These are phyloP conservation scores for Ctenoplectra terminalis DNA, from an alignment of 1,140 invertebrate genomes.

Conservation along the genomic window DNA sequence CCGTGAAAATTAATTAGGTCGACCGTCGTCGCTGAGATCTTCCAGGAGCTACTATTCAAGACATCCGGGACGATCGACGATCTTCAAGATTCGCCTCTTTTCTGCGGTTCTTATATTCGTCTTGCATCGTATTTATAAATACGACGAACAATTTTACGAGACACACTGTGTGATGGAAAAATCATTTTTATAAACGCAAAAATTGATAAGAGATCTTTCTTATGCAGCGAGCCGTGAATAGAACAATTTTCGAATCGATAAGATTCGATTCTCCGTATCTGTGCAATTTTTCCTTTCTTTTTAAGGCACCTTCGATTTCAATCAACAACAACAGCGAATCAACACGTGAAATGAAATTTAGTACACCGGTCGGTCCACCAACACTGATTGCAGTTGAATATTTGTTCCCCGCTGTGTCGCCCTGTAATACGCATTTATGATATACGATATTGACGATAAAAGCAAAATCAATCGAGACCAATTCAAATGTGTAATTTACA, in stretches of 20 bases:
- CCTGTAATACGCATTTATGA: slow-evolving; percentile 2
- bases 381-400: not conserved
- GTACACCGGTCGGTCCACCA: not conserved
- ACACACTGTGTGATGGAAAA: too few relatives aligned
- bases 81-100: too few relatives aligned
- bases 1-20: slow-evolving; percentile 57
- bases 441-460: not conserved
- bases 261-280: not conserved
- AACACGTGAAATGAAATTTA: slow-evolving; percentile 3
- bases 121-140: too few relatives aligned
- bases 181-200: too few relatives aligned
- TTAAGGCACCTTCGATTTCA: not conserved
- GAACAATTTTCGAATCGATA: not conserved
- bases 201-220: too few relatives aligned
- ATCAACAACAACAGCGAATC: not conserved
- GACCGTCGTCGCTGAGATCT: not conserved
- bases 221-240: too few relatives aligned
- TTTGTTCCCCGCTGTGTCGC: not conserved
- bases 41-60: not conserved
- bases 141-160: too few relatives aligned
- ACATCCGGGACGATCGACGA: not conserved
- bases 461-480: not conserved
- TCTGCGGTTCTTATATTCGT: too few relatives aligned
- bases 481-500: slow-evolving; percentile 2
- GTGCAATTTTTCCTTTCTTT: not conserved